Evolutionary conservation across 2,888 invertebrate species (phyloP), one percentile per base, ranked within the genome.

Genomic region (Orchestes rusci): DNA sequence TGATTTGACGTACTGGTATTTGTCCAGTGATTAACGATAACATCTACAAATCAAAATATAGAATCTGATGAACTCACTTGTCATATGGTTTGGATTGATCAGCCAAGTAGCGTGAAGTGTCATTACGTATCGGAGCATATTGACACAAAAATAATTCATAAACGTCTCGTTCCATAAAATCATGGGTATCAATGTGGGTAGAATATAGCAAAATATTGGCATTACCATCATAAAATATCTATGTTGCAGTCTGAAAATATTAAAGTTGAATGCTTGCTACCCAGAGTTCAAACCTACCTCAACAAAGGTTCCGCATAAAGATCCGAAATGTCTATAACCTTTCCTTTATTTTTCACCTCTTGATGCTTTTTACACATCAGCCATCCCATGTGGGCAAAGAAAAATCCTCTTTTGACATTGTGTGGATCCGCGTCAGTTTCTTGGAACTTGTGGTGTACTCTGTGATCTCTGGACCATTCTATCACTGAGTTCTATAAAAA

Each of bases 351-450:
- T 63, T 79, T 86, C 28, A 96, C 86, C 51, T 90, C 86, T 0
- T 90, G 91, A 64, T 95, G 95, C 66, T 95, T 95, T 57, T 82
- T 79, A 58, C 84, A 83, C 40, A 95, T 70, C 50, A 96, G 73
- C 96, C 96, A 96, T 46, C 96, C 95, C 56, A 95, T 76, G 68
- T 96, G 95, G 0, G 94, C 80, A 71, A 95, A 96, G 77, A 95
- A 95, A 72, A 96, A 93, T 8, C 96, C 96, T 18, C 92, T 75
- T 38, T 70, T 86, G 2, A 91, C 88, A 64, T 93, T 92, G 66
- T 93, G 92, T 0, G 93, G 93, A 70, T 93, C 93, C 1, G 91
- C 92, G 66, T 92, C 83, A 0, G 93, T 93, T 65, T 93, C 93
- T 15, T 85, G 87, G 70, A 82, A 93, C 66, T 93, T 93, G 73